A percentile compares a stretch with the other conserved stretches of the same genome.
Evolutionary conservation across 2,888 invertebrate species (phyloP).

Genomic region (Siphlonurus alternatus): DNA sequence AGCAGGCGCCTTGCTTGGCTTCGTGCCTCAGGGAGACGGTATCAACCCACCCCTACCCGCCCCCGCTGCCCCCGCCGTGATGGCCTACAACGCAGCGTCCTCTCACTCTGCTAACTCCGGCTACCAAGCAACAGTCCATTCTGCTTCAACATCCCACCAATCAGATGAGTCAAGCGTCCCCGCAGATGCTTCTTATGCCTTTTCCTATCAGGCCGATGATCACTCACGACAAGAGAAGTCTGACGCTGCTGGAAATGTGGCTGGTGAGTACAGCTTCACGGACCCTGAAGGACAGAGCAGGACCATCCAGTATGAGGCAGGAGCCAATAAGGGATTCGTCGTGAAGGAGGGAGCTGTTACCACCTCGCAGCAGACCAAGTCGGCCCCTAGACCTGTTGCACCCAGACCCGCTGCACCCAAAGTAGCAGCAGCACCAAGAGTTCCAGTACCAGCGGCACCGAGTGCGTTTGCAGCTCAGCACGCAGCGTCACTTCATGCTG

Average conservation of each 20-base stretch:
- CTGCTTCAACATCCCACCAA: neutral
- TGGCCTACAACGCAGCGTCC: neutral
- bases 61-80: neutral
- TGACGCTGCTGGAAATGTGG: constrained; percentile 22
- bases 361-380: neutral
- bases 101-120: neutral
- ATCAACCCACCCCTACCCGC: constrained; percentile 14
- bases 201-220: constrained; percentile 15
- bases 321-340: constrained; percentile 16
- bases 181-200: constrained; percentile 18
- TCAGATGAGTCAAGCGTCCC: neutral
- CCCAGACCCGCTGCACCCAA: neutral
- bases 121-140: neutral
- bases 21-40: constrained; percentile 9
- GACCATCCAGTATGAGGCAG: constrained; percentile 16
- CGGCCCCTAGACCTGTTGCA: neutral
- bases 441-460: neutral
- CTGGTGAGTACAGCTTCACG: constrained; percentile 15
- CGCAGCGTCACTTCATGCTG: neutral
- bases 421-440: neutral
- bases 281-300: constrained; percentile 14
- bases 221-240: constrained; percentile 21
- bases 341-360: constrained; percentile 9
- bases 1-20: constrained; percentile 14
- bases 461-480: neutral